Evolutionary conservation across 2,888 invertebrate species (phyloP), one percentile per base, ranked within the genome.

Genomic region (Pheosia gnoma): DNA sequence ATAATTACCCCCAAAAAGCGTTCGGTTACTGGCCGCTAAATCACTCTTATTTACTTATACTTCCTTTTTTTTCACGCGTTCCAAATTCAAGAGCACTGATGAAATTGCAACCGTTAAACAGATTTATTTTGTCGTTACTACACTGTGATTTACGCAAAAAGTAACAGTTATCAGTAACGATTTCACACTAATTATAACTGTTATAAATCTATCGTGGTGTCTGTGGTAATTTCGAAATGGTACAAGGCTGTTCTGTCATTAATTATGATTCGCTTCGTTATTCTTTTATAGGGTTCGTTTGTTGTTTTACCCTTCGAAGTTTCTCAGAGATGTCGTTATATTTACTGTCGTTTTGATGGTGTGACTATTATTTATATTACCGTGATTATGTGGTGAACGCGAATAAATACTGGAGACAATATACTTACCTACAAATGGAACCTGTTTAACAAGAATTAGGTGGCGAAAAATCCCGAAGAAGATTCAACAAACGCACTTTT

Each of bases 231-330:
- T 65, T 67, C 70, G 62, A 86, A 81, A 82, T 80, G 72, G 86
- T 80, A 70, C 86, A 83, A 83, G 86, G 86, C 67, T 72, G 70
- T 56, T 60, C 70, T 74, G 66, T 66, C 76, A 83, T 82, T 77
- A 77, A 80, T 82, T 78, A 70, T 63, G 75, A 81, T 79, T 83
- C 67, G 78, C 85, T 78, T 84, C 80, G 82, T 74, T 66, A 82
- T 80, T 83, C 81, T 82, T 82, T 81, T 71, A 69, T 71, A 70
- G 69, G 58, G 61, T 68, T 62, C 66, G 60, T 59, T 47, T 72
- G 65, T 72, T 69, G 63, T 73, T 52, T 55, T 70, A 68, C 68
- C 73, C 70, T 71, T 72, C 67, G 60, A 11, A 68, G 47, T 62
- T 71, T 66, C 60, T 54, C 38, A 8, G 37, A 13, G 10, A 59